Conservation (phyloP, 2,113 vertebrate species). For the Oostethus manadensis region DNA sequence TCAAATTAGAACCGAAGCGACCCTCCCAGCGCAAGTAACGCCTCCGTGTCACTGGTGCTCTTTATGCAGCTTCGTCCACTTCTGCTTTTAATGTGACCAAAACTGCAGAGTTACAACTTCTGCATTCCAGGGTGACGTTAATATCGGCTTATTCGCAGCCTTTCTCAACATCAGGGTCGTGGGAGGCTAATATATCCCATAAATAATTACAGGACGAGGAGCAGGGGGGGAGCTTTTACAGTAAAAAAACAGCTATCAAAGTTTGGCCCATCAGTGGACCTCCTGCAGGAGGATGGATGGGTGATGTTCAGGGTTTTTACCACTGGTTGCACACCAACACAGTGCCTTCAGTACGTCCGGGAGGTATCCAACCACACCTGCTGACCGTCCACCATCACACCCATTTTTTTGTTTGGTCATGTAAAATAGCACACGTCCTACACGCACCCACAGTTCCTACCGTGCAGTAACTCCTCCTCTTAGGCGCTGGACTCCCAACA, state of each 20-base stretch:
- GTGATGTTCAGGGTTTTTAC: slow-evolving; percentile 7
- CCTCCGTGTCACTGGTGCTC: not conserved
- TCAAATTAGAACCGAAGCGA: too few relatives aligned
- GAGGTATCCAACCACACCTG: slow-evolving; percentile 19
- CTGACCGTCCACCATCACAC: slow-evolving; percentile 5
- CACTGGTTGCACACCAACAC: slow-evolving; percentile 35
- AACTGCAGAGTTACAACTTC: not conserved
- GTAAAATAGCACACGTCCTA: slow-evolving; percentile 11
- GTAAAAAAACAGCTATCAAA: too few relatives aligned
- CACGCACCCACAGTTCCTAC: slow-evolving; percentile 23
- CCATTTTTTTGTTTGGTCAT: slow-evolving; percentile 8
- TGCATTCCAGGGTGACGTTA: slow-evolving; percentile 5
- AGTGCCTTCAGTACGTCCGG: slow-evolving; percentile 57
- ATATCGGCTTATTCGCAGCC: slow-evolving; percentile 2
- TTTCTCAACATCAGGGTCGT: slow-evolving; percentile 19
- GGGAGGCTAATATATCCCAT: not conserved
- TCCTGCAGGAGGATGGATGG: not conserved
- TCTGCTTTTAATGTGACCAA: not conserved
- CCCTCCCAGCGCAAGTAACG: not conserved
- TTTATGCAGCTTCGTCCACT: not conserved
- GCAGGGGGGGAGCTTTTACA: not conserved
- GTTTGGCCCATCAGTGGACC: not conserved
- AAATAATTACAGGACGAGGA: not conserved
- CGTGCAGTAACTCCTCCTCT: slow-evolving; percentile 46
- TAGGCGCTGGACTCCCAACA: slow-evolving; percentile 33